Evolutionary conservation across 2,888 invertebrate species (phyloP).

Genomic region (Andrena haemorrhoa): DNA sequence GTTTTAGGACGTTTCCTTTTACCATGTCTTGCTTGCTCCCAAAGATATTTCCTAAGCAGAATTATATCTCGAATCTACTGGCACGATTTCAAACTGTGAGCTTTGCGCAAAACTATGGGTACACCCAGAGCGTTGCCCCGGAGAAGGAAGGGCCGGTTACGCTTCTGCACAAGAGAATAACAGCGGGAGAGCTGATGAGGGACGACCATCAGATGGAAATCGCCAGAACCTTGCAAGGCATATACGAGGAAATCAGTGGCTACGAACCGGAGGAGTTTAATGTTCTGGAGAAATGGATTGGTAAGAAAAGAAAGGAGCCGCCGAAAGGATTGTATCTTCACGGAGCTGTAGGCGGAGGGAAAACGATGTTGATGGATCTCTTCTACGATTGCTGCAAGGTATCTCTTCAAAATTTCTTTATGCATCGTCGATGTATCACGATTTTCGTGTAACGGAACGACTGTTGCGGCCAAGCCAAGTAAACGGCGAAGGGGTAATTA

Average conservation of each 20-base stretch:
- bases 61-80: conserved; percentile 64
- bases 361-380: conserved; percentile 99
- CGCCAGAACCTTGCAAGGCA: conserved; percentile 89
- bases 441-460: conserved; percentile 42
- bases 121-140: conserved; percentile 42
- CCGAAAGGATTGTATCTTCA: conserved; percentile 95
- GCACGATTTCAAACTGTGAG: conserved; percentile 57
- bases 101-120: conserved; percentile 55
- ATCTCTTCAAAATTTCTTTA: conserved; percentile 42
- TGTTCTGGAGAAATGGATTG: conserved; percentile 84
- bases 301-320: conserved; percentile 83
- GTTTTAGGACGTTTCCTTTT: conserved; percentile 43
- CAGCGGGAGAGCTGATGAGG: conserved; percentile 87
- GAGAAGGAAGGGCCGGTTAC: conserved; percentile 84
- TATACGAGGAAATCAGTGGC: conserved; percentile 88
- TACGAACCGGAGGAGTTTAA: conserved; percentile 86
- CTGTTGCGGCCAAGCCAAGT: neutral
- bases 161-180: conserved; percentile 87
- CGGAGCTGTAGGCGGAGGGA: conserved; percentile 97
- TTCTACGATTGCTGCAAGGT: conserved; percentile 93
- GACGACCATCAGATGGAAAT: conserved; percentile 92
- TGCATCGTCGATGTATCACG: neutral
- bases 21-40: conserved; percentile 72
- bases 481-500: conserved; percentile 8
- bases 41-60: conserved; percentile 64